Evolutionary conservation across 1,140 invertebrate genomes (phyloP), one percentile per base, ranked within the genome.

Genomic region (Aporrectodea caliginosa): DNA sequence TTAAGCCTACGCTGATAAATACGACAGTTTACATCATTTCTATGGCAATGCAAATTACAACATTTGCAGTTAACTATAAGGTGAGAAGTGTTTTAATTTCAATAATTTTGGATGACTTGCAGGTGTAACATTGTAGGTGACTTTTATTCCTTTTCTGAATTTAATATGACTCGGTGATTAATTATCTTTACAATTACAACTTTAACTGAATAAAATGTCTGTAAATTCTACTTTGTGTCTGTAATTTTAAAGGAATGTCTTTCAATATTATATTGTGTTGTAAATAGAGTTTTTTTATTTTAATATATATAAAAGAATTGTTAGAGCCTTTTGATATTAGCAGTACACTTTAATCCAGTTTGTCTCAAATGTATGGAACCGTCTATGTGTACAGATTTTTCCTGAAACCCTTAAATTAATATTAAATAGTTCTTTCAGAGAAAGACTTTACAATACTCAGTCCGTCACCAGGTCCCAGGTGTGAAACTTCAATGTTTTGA

Each of bases 1-100:
- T 99, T 88, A 92, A 94, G 86, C 94, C 97, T 35, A 96, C 94
- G 88, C 90, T 99, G 72, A 90, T 99, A 12, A 99, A 99, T 86
- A 98, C 96, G 83, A 98, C 96, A 31, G 97, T 99, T 1, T 99
- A 99, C 87, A 94, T 99, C 73, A 97, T 99, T 83, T 98, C 97
- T 12, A 94, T 99, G 92, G 92, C 96, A 12, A 89, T 99, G 77
- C 98, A 99, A 91, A 92, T 99, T 79, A 94, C 95, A 12, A 99
- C 97, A 68, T 99, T 99, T 90, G 96, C 96, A 78, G 96, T 99
- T 69, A 99, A 99, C 90, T 99, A 99, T 88, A 93, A 96, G 90
- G 97, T 98, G 90, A 89, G 89, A 89, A 69, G n/a, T n/a, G n/a
- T n/a, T n/a, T n/a, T n/a, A n/a, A n/a, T n/a, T n/a, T n/a, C n/a